A percentile compares a stretch with the other conserved stretches of the same genome.
phyloP scores from a whole-genome alignment of 1,140 invertebrate species.

The Acyrthosiphon pisum region DNA sequence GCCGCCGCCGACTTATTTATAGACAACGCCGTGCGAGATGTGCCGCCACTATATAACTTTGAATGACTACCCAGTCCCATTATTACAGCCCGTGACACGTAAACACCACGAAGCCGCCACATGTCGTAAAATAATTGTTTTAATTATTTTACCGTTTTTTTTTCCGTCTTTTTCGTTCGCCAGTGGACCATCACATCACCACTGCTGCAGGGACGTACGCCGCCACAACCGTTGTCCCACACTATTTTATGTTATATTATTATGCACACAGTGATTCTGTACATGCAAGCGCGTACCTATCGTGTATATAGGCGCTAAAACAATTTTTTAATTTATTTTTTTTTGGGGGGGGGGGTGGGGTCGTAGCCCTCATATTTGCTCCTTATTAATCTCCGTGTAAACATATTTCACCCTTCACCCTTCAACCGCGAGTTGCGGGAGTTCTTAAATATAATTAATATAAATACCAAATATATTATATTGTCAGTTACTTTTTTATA shows the following conservation, averaged over 20 bases:
- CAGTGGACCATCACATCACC: neutral
- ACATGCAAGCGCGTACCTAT: too few relatives aligned
- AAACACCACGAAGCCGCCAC: neutral
- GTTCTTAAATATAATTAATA: too few relatives aligned
- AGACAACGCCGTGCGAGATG: neutral
- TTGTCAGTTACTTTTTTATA: too few relatives aligned
- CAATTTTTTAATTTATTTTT: neutral
- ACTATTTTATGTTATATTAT: neutral
- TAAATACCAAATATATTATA: too few relatives aligned
- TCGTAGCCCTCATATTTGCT: too few relatives aligned
- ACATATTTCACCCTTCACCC: too few relatives aligned
- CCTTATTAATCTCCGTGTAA: too few relatives aligned
- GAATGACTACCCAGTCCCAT: neutral
- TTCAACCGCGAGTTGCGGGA: too few relatives aligned
- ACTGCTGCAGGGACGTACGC: neutral
- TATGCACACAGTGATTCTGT: neutral
- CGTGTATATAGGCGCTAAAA: too few relatives aligned
- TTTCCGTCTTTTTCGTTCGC: neutral
- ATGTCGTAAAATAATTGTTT: neutral
- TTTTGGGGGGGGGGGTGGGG: neutral
- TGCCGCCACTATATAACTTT: constrained; percentile 5
- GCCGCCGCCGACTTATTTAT: constrained; percentile 9
- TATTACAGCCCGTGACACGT: neutral
- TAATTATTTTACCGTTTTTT: neutral
- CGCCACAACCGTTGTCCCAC: neutral